Conservation (phyloP, 2,888 invertebrate species). For the Noctua janthina region DNA sequence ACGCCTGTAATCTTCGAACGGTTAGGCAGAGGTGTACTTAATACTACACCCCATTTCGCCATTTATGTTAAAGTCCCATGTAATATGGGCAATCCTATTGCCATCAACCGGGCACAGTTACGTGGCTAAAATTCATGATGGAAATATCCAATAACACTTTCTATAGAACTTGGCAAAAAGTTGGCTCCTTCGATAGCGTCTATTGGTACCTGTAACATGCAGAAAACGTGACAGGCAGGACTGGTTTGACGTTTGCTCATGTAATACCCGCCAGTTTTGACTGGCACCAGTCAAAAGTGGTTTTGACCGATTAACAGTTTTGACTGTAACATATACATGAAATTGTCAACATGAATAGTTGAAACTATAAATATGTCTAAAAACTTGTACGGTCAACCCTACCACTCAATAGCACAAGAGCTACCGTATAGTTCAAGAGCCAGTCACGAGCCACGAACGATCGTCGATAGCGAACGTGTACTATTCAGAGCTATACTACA, state of each 20-base stretch:
- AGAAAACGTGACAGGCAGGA: neutral
- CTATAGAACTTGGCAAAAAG: too few relatives aligned
- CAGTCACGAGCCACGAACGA: conserved; percentile 78
- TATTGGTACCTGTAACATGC: neutral
- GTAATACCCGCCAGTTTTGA: neutral
- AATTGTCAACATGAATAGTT: neutral
- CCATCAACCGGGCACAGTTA: too few relatives aligned
- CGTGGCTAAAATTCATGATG: too few relatives aligned
- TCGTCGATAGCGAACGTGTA: conserved; percentile 72
- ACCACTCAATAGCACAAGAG: conserved; percentile 70
- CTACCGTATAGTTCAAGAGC: conserved; percentile 78
- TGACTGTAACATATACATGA: neutral
- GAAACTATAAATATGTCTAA: neutral
- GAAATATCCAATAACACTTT: too few relatives aligned
- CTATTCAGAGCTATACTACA: conserved; percentile 36
- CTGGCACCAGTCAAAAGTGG: too few relatives aligned
- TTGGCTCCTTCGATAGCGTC: neutral
- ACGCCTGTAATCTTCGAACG: too few relatives aligned
- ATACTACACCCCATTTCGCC: too few relatives aligned
- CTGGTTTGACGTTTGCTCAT: neutral
- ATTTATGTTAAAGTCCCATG: too few relatives aligned
- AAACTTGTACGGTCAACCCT: conserved; percentile 71
- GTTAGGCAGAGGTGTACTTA: too few relatives aligned
- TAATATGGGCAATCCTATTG: too few relatives aligned
- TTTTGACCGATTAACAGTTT: too few relatives aligned